A percentile compares a stretch with the other conserved stretches of the same genome.
These are phyloP conservation scores for Felis chaus DNA, from an alignment of 2,113 vertebrate species.

Conservation along the genomic window DNA sequence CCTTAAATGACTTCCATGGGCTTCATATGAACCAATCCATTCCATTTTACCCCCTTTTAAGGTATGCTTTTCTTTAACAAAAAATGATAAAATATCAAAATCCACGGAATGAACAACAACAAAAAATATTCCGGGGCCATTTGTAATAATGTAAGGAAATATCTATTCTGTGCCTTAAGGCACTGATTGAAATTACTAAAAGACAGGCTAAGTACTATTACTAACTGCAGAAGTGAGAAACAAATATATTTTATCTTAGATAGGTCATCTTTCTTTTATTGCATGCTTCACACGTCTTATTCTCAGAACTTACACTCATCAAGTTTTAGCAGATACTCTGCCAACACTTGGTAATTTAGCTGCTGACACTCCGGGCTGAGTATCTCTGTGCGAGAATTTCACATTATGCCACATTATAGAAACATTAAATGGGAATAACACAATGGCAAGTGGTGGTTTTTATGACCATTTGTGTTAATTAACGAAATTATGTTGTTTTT, in stretches of 20 bases:
- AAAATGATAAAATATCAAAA: slow-evolving; percentile 4
- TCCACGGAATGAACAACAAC: background rate
- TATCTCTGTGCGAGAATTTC: background rate
- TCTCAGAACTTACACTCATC: slow-evolving; percentile 7
- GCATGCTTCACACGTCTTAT: slow-evolving; percentile 1
- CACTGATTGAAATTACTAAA: background rate
- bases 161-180: background rate
- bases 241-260: slow-evolving; percentile 5
- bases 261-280: slow-evolving; percentile 34
- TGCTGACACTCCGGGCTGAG: background rate
- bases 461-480: slow-evolving; percentile 38
- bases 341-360: slow-evolving; percentile 52
- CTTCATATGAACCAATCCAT: background rate
- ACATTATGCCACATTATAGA: background rate
- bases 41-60: background rate
- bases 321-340: slow-evolving; percentile 33
- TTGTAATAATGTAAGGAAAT: background rate
- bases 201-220: background rate
- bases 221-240: background rate
- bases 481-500: slow-evolving; percentile 52
- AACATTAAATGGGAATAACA: slow-evolving; percentile 16
- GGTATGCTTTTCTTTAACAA: background rate
- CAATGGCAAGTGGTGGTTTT: background rate
- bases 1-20: background rate
- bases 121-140: background rate